Evolutionary conservation across 2,888 invertebrate species (phyloP), one percentile per base, ranked within the genome.

Genomic region (Microctonus aethiopoides): DNA sequence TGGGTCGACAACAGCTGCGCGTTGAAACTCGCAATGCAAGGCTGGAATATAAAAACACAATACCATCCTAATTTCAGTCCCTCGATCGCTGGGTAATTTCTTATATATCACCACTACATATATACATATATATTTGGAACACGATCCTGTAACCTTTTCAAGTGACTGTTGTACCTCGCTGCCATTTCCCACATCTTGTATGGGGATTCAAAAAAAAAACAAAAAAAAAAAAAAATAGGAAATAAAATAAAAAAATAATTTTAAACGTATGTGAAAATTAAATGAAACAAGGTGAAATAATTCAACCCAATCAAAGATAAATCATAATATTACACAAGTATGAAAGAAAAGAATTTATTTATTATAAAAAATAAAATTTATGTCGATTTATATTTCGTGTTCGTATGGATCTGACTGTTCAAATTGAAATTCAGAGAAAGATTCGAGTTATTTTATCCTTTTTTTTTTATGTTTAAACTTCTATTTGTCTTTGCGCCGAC

Each of bases 1-100:
- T 78, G 76, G 75, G 74, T 74, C 75, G 77, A 79, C 79, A 80
- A 80, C 79, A 78, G 79, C 78, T 77, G 76, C 75, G 71, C 74
- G 73, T 75, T 69, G 71, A 74, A 75, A 72, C 73, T 60, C 68
- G 71, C 75, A 77, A 78, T 16, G 7, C 78, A 78, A 76, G 77
- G 74, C 76, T 74, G 74, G 71, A 73, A 77, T 75, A 46, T 46
- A 75, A 80, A 78, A 79, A 78, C 76, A 80, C 80, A 80, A 80
- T 80, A 77, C 77, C 75, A 73, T 73, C 74, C 77, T 80, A 77
- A 80, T 80, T 75, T 78, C 72, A 69, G 75, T 75, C 77, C 76
- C 73, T 77, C 77, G 76, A 78, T 71, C 67, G 54, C 10, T 34
- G 34, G 13, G 56, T 29, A 64, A 52, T 64, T 52, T 64, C 22